These are phyloP conservation scores for Aramus guarauna DNA, from an alignment of 2,113 vertebrate genomes.

Conservation along the genomic window DNA sequence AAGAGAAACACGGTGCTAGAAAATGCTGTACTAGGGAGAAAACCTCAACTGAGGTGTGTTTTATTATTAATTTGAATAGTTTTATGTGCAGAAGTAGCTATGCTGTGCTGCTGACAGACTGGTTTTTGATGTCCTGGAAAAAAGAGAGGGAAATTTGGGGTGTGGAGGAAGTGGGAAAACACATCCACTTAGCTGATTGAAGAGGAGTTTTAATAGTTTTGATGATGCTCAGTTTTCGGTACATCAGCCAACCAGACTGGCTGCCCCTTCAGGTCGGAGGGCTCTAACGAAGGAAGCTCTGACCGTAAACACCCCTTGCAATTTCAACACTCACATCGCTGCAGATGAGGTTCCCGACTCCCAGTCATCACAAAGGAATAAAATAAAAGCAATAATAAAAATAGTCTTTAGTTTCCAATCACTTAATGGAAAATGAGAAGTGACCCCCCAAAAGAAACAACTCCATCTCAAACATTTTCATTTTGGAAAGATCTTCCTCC, in stretches of 20 bases:
- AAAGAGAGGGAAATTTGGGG: not conserved
- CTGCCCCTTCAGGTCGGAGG: not conserved
- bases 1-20: conserved; percentile 60
- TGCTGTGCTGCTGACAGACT: not conserved
- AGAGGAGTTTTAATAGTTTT: not conserved
- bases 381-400: not conserved
- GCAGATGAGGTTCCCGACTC: not conserved
- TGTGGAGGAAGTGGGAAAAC: not conserved
- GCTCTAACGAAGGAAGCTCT: not conserved
- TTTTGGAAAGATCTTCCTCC: not conserved
- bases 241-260: not conserved
- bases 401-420: not conserved
- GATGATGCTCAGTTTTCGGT: not conserved
- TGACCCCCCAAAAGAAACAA: not conserved
- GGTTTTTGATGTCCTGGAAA: not conserved
- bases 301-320: not conserved
- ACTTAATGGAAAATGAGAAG: not conserved
- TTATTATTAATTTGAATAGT: not conserved
- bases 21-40: conserved; percentile 10
- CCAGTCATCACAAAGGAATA: not conserved
- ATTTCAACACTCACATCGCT: not conserved
- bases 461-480: not conserved
- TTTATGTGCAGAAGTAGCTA: not conserved
- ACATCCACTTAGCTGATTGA: not conserved
- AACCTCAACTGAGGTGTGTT: conserved; percentile 20